Base-by-base conservation (phyloP, 2,888 invertebrate genomes). In the Drosophila gaucha region DNA sequence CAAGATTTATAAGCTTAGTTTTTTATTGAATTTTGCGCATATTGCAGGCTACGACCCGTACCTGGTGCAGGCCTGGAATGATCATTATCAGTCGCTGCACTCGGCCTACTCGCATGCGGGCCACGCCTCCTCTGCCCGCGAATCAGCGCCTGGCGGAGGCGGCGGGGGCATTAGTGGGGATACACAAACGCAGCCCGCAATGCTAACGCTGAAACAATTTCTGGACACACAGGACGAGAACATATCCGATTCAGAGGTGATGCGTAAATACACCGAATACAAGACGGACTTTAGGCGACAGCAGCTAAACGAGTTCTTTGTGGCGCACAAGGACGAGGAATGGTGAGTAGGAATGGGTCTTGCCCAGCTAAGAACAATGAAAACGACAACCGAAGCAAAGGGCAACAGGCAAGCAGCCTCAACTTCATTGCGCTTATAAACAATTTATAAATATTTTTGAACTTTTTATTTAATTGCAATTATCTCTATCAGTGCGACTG, bases 261-360 rank as follows among this genome's bases (percentile, higher is more conserved):
- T 99, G 74, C 95, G 95, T 89, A 98, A 98, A 91, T 99, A 99
- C 93, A 98, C 98, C 92, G 99, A 99, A 90, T 99, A 99, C 93
- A 99, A 99, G 92, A 93, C 97, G 88, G 99, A 99, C 89, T 99
- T 99, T 92, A 96, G 97, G 88, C 94, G 97, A 54, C 98, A 98
- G 91, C 99, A 99, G 91, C 94, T 99, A 57, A 98, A 98, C 92
- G 98, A 99, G 91, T 99, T 99, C 93, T 99, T 99, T 93, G 96
- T 99, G 86, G 96, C 97, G 43, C 99, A 99, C 93, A 99, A 99
- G 93, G 99, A 99, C 90, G 99, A 99, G 92, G 99, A 99, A 95
- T 99, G 99, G 99, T 99, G 94, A 93, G 96, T 85, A 60, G 47
- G 50, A 38, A 28, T 33, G 46, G 24, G 14, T 26, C 14, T 28